Conservation (phyloP, 2,888 invertebrate genomes). For the Corythucha ciliata region DNA sequence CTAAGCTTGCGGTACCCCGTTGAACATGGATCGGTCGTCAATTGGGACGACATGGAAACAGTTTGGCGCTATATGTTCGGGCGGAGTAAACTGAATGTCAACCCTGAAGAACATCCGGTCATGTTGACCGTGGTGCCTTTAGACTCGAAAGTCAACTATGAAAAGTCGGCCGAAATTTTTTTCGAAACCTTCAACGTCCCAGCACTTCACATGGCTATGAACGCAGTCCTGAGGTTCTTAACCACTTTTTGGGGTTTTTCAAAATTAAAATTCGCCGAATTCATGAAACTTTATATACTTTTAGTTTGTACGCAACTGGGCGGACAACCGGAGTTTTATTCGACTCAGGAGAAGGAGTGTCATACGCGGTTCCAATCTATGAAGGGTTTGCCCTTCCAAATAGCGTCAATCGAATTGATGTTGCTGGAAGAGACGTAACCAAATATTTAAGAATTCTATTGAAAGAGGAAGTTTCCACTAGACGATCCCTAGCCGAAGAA, state of each 20-base stretch:
- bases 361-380: slow-evolving; percentile 89
- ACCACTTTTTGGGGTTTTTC: no score
- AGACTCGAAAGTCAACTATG: slow-evolving; percentile 85
- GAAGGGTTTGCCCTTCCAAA: slow-evolving; percentile 92
- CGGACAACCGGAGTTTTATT: slow-evolving; percentile 92
- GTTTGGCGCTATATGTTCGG: slow-evolving; percentile 90
- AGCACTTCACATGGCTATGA: slow-evolving; percentile 89
- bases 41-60: slow-evolving; percentile 89
- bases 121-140: slow-evolving; percentile 81
- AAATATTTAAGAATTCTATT: slow-evolving; percentile 54
- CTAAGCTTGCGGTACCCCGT: slow-evolving; percentile 80
- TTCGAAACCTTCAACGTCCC: slow-evolving; percentile 88
- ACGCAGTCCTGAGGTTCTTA: slow-evolving; percentile 88
- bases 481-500: not conserved
- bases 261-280: no score
- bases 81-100: slow-evolving; percentile 73
- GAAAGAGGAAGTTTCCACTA: slow-evolving; percentile 9
- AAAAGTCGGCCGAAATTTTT: slow-evolving; percentile 90
- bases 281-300: no score
- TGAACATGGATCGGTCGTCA: slow-evolving; percentile 82
- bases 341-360: slow-evolving; percentile 89
- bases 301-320: slow-evolving; percentile 89
- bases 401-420: slow-evolving; percentile 90
- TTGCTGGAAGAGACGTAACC: slow-evolving; percentile 91
- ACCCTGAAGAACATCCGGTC: slow-evolving; percentile 87